Base-by-base conservation (phyloP, 1,140 invertebrate genomes). In the Cotesia glomerata region DNA sequence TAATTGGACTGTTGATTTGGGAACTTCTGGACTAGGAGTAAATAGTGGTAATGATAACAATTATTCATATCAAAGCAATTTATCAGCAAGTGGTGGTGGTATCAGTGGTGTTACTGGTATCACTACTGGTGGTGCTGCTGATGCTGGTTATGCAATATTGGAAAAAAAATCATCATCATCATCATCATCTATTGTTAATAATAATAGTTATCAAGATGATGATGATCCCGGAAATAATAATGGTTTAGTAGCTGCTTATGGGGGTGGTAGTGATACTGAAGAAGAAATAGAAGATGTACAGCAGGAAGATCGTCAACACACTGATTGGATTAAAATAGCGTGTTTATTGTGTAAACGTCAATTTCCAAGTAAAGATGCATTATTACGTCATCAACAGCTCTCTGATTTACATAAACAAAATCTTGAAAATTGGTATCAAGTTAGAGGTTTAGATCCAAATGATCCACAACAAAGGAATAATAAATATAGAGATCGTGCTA, bases 381-480 rank as follows among this genome's bases (percentile, higher is more conserved):
- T 99, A 5, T 88, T 92, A 2, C 97, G 97, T 80, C 98, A 99
- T 86, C 92, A 95, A 69, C 94, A 97, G 74, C 88, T 98, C 72
- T 99, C 98, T 2, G 95, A 98, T 74, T 88, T 99, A 45, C 98
- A 99, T 80, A 98, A 98, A 82, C 94, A 97, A 82, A 99, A 98
- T 87, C 82, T 98, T 32, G 92, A 93, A 75, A 90, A 90, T 68
- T 91, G 88, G 88, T 91, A 89, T 78, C 85, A 89, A 76, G 85
- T 88, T 0, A 82, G 88, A 76, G 89, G 89, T 36, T 78, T 89
- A n/a, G 84, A 89, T 76, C 89, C 89, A 0, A 87, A 88, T 61
- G 88, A 88, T 88, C 89, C 88, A 74, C 88, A 82, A 69, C 84
- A 87, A 59, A 79, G 86, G 72, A 86, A 87, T 74, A 85, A 85